phyloP scores from a whole-genome alignment of 2,888 invertebrate genomes.

The Aphodius granarius region DNA sequence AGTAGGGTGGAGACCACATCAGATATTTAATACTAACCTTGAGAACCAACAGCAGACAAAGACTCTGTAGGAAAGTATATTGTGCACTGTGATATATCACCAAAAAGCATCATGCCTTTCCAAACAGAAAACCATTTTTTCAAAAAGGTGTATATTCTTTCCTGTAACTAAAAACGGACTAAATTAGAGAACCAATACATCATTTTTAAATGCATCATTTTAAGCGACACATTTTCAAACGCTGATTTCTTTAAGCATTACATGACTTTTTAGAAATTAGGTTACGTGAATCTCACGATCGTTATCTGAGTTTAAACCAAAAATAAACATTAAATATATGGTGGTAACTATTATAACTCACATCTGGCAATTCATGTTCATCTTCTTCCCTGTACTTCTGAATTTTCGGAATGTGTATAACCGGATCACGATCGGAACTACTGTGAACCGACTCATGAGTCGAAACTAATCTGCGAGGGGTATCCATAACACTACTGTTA shows the following conservation, averaged over 20 bases:
- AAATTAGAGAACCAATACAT: neutral
- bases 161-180: constrained; percentile 44
- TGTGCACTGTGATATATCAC: constrained; percentile 61
- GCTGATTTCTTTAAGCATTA: no score
- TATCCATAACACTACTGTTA: constrained; percentile 41
- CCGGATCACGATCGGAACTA: constrained; percentile 52
- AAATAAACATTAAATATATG: neutral
- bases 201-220: neutral
- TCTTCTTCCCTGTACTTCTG: constrained; percentile 37
- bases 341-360: constrained; percentile 30
- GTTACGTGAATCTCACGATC: no score
- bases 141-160: constrained; percentile 48
- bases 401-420: constrained; percentile 34
- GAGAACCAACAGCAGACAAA: constrained; percentile 60
- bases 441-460: constrained; percentile 57
- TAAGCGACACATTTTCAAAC: neutral
- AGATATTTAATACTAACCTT: constrained; percentile 47
- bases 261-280: no score
- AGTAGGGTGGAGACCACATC: no score
- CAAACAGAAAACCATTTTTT: constrained; percentile 58
- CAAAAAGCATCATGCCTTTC: constrained; percentile 57
- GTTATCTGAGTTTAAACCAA: no score
- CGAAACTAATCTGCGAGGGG: constrained; percentile 52
- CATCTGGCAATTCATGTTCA: constrained; percentile 37
- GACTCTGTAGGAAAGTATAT: constrained; percentile 63